Evolutionary conservation across 2,888 invertebrate species (phyloP).

Genomic region (Chesias legatella): DNA sequence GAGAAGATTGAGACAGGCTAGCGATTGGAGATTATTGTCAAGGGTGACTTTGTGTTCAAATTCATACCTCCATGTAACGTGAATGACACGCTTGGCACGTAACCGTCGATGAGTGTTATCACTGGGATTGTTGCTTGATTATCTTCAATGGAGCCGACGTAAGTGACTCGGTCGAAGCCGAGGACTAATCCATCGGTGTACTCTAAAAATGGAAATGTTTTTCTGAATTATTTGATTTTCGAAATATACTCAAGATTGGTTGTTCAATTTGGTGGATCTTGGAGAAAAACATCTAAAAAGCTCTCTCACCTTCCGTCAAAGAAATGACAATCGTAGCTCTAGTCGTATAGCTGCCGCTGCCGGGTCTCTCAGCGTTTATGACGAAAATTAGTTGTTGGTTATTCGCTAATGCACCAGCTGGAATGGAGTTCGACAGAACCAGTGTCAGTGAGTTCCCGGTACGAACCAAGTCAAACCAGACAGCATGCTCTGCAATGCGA

Average conservation of each 20-base stretch:
- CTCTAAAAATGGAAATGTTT: slow-evolving; percentile 3
- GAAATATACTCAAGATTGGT: no score
- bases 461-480: slow-evolving; percentile 17
- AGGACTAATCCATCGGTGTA: slow-evolving; percentile 21
- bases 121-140: slow-evolving; percentile 24
- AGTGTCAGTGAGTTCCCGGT: slow-evolving; percentile 21
- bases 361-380: slow-evolving; percentile 22
- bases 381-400: slow-evolving; percentile 30
- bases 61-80: slow-evolving; percentile 34
- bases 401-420: slow-evolving; percentile 29
- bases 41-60: background rate
- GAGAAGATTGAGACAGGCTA: no score
- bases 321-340: slow-evolving; percentile 28
- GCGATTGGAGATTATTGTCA: background rate
- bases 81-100: slow-evolving; percentile 30
- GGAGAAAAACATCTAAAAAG: no score
- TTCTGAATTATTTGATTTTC: no score
- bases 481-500: slow-evolving; percentile 17
- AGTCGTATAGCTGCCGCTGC: slow-evolving; percentile 16
- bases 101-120: slow-evolving; percentile 36
- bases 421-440: slow-evolving; percentile 24
- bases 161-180: slow-evolving; percentile 35
- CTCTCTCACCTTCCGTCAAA: slow-evolving; percentile 11
- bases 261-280: no score
- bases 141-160: slow-evolving; percentile 34